These are phyloP conservation scores for Monopis laevigella DNA, from an alignment of 2,888 invertebrate species.

Conservation along the genomic window DNA sequence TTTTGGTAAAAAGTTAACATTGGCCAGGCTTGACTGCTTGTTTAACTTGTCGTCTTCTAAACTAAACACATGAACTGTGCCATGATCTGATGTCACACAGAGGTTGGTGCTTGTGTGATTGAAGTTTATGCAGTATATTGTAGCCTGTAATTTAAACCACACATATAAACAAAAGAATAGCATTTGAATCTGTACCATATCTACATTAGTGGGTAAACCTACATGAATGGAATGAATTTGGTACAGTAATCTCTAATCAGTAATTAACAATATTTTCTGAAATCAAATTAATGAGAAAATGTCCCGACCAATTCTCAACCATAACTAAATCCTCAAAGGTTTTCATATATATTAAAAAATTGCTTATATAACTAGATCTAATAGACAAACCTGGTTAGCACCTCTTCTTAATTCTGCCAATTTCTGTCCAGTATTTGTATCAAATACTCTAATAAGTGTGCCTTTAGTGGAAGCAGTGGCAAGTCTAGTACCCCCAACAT, in stretches of 20 bases:
- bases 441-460: conserved; percentile 95
- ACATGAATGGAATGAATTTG: neutral
- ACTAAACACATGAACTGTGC: conserved; percentile 96
- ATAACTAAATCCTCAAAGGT: no score
- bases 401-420: conserved; percentile 93
- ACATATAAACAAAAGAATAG: neutral
- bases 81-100: conserved; percentile 97
- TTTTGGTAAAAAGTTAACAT: conserved; percentile 94
- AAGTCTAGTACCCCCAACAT: conserved; percentile 90
- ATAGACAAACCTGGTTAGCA: conserved; percentile 79
- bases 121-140: conserved; percentile 92
- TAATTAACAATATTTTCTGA: neutral
- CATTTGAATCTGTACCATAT: neutral
- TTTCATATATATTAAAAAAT: no score
- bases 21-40: conserved; percentile 89
- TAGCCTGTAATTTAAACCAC: conserved; percentile 65
- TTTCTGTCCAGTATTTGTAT: conserved; percentile 87
- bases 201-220: neutral
- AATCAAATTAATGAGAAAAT: no score
- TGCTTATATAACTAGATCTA: neutral
- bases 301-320: no score
- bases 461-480: conserved; percentile 98
- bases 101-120: conserved; percentile 93
- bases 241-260: neutral
- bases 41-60: conserved; percentile 91